Evolutionary conservation across 1,140 invertebrate species (phyloP), one percentile per base, ranked within the genome.

Genomic region (Uloborus diversus): DNA sequence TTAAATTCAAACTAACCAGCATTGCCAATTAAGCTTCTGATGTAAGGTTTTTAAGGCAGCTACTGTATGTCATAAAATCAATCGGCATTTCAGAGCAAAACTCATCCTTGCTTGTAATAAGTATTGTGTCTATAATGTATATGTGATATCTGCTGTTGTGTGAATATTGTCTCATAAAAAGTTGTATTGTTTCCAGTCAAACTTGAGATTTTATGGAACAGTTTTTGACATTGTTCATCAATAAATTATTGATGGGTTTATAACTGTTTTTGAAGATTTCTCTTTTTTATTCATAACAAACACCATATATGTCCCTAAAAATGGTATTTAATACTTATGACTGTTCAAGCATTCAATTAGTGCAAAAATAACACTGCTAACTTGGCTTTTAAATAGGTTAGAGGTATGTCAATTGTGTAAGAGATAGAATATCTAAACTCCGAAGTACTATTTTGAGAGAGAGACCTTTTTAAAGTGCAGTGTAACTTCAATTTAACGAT

Each of bases 241-340:
- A 75, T 75, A 75, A 75, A 75, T 37, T 75, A 75, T 75, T 75
- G 71, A 75, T 75, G 71, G 71, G 56, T 75, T 75, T 75, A 75
- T 75, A 62, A 75, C 23, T 73, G 53, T 42, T 47, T 61, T 61
- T 59, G 27, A 28, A n/a, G n/a, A n/a, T n/a, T n/a, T n/a, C n/a
- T n/a, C n/a, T n/a, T n/a, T n/a, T n/a, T n/a, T n/a, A n/a, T n/a
- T n/a, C n/a, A n/a, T n/a, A n/a, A n/a, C n/a, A n/a, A n/a, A n/a
- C n/a, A n/a, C n/a, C n/a, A n/a, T n/a, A n/a, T n/a, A n/a, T n/a
- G n/a, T n/a, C n/a, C n/a, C n/a, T n/a, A n/a, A n/a, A n/a, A n/a
- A n/a, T n/a, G n/a, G n/a, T n/a, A n/a, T n/a, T n/a, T n/a, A n/a
- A n/a, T n/a, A n/a, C n/a, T n/a, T n/a, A n/a, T n/a, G n/a, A n/a